Evolutionary conservation across 2,113 vertebrate genomes (phyloP).

Genomic region (Ursus arctos): DNA sequence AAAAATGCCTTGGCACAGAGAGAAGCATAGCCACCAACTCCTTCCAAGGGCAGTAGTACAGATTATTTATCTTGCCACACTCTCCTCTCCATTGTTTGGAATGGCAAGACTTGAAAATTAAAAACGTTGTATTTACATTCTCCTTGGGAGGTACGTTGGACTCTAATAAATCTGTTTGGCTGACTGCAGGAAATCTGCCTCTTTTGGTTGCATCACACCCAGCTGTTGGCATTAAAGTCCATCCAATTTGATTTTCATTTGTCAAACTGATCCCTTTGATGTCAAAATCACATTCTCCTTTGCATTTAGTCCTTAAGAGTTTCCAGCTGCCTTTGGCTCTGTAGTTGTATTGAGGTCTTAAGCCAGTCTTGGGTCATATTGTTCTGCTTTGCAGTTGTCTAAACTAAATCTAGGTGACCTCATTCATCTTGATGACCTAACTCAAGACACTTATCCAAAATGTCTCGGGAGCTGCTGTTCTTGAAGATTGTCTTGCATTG

Average conservation of each 20-base stretch:
- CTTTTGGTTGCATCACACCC: constrained; percentile 75
- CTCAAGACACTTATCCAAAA: constrained; percentile 67
- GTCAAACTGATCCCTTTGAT: constrained; percentile 70
- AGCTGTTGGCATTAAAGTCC: constrained; percentile 83
- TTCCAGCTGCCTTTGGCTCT: constrained; percentile 74
- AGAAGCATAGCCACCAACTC: neutral
- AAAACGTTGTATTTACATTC: constrained; percentile 74
- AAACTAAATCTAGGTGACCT: constrained; percentile 77
- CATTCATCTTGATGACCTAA: constrained; percentile 79
- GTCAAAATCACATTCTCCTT: constrained; percentile 72
- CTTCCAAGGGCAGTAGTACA: neutral
- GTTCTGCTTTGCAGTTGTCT: constrained; percentile 79
- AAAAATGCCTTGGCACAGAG: neutral
- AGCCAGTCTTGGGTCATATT: constrained; percentile 77
- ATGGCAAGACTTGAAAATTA: constrained; percentile 63
- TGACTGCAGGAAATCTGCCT: constrained; percentile 74
- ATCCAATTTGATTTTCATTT: constrained; percentile 79
- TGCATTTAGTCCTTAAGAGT: constrained; percentile 72
- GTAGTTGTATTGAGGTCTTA: constrained; percentile 55
- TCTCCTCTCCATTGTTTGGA: constrained; percentile 61
- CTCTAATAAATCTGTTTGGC: constrained; percentile 76
- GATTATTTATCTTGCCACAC: constrained; percentile 56
- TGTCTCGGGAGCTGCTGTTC: constrained; percentile 65
- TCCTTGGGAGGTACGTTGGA: constrained; percentile 75
- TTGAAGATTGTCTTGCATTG: constrained; percentile 67